Evolutionary conservation across 2,113 vertebrate genomes (phyloP), one percentile per base, ranked within the genome.

Genomic region (Pelvicachromis taeniatus): DNA sequence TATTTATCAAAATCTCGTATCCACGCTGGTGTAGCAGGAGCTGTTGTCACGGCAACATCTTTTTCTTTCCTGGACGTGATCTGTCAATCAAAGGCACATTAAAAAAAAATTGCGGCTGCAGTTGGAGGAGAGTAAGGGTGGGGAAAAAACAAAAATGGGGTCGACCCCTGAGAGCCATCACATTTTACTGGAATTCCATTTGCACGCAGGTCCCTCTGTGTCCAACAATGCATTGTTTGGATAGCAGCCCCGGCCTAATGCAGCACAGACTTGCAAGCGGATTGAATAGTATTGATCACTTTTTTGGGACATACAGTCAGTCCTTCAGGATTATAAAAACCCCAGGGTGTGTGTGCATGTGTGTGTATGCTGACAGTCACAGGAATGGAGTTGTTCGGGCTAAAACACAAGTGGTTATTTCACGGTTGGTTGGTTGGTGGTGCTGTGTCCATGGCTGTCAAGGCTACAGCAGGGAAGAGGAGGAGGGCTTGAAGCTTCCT

Each of bases 251-350:
- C 23, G 14, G 86, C 55, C 81, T 89, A 68, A 81, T 84, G 84
- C 26, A 1, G 79, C 42, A 73, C 40, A 80, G 85, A 87, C 85
- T 89, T 50, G 83, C 63, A 21, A 83, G 88, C 91, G 81, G 91
- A 96, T 94, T 92, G 94, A 94, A 95, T 89, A 75, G 77, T 94
- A 95, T 96, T 82, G 95, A 96, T 96, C 94, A 90, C 68, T 9
- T 87, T 90, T 87, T 70, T 52, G 16, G 93, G 90, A 93, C 81
- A 52, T 85, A 80, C 82, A 87, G 90, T 91, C 70, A 12, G 53
- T 80, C 91, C 84, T 78, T 26, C 45, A 79, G 80, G 84, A 84
- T 54, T 75, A 83, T 61, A 77, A 58, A 86, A 83, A 82, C 80
- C 85, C 61, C 31, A 9, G 82, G 65, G 73, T 26, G 21, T 8